Evolutionary conservation across 37 sponge, comb jelly and placozoan species (phyloP).

Genomic region (Petrosia ficiformis): DNA sequence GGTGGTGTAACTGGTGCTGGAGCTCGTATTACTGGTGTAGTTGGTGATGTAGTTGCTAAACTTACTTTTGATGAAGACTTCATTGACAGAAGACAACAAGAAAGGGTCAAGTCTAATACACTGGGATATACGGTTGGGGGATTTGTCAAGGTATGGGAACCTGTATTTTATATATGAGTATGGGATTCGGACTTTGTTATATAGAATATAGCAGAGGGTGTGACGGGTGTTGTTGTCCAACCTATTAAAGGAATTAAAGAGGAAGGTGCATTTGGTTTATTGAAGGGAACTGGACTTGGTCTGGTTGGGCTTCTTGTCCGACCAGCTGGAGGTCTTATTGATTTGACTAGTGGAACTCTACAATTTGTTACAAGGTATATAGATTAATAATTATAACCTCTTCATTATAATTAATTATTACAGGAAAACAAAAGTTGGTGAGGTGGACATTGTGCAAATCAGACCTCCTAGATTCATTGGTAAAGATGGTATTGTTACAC

Average conservation of each 20-base stretch:
- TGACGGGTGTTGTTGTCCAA: conserved; percentile 78
- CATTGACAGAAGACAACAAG: conserved; percentile 68
- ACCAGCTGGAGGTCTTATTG: conserved; percentile 83
- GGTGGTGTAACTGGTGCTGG: conserved; percentile 89
- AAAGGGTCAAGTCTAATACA: conserved; percentile 35
- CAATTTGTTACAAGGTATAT: conserved; percentile 55
- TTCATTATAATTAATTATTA: background rate
- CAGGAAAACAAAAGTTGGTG: conserved; percentile 69
- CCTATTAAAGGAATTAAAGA: conserved; percentile 73
- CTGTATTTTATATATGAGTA: background rate
- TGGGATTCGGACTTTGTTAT: background rate
- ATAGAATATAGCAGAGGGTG: conserved; percentile 72
- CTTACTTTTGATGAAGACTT: conserved; percentile 77
- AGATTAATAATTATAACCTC: background rate
- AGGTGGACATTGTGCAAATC: conserved; percentile 51
- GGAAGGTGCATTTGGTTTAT: conserved; percentile 80
- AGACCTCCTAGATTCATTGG: conserved; percentile 68
- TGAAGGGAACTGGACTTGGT: conserved; percentile 81
- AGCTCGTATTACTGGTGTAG: conserved; percentile 73
- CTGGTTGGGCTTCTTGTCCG: conserved; percentile 71
- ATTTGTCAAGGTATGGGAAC: conserved; percentile 53
- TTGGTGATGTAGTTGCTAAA: conserved; percentile 85
- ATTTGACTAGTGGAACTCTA: conserved; percentile 77
- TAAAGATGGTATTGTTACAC: conserved; percentile 57
- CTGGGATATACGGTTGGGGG: conserved; percentile 58